Percentiles rank a stretch among this genome's conserved stretches.
These are phyloP conservation scores for Drosophila atroscutellata DNA, from an alignment of 2,888 invertebrate species.

Conservation along the genomic window DNA sequence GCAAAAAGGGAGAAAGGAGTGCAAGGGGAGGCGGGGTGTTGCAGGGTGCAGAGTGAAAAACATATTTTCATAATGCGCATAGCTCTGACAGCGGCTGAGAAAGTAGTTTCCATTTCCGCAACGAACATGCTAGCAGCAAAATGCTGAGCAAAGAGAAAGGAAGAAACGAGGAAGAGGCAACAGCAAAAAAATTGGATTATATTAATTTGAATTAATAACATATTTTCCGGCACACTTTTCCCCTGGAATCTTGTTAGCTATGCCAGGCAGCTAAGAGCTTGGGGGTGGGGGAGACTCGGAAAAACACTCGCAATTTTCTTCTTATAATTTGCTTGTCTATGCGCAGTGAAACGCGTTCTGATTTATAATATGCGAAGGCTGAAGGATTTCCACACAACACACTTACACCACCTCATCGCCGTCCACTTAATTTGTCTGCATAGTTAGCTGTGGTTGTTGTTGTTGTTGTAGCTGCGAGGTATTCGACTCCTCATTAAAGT, in stretches of 20 bases:
- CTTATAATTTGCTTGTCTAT: slow-evolving; percentile 45
- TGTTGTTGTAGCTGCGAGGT: slow-evolving; percentile 38
- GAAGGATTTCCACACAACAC: slow-evolving; percentile 17
- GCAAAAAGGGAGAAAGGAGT: not conserved
- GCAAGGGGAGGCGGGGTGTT: not conserved
- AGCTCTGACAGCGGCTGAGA: slow-evolving; percentile 54
- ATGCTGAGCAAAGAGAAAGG: slow-evolving; percentile 8
- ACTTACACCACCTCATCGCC: not conserved
- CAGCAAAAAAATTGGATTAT: slow-evolving; percentile 72
- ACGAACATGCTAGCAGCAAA: slow-evolving; percentile 19
- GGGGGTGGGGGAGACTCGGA: not conserved
- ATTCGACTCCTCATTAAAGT: slow-evolving; percentile 67
- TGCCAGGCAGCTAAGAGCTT: slow-evolving; percentile 10
- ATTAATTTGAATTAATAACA: slow-evolving; percentile 84
- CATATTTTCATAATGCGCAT: slow-evolving; percentile 56
- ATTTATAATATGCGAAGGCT: slow-evolving; percentile 42
- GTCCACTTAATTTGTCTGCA: slow-evolving; percentile 19
- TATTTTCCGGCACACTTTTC: slow-evolving; percentile 73
- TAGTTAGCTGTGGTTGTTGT: slow-evolving; percentile 14
- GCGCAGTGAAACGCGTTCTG: slow-evolving; percentile 33
- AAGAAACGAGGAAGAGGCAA: not conserved
- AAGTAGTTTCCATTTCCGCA: slow-evolving; percentile 76
- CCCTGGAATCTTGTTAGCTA: slow-evolving; percentile 56
- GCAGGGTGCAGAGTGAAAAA: slow-evolving; percentile 20
- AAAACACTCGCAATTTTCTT: slow-evolving; percentile 35